These are phyloP conservation scores for Sebastiscus tertius DNA, from an alignment of 2,797 vertebrate species.

Conservation along the genomic window DNA sequence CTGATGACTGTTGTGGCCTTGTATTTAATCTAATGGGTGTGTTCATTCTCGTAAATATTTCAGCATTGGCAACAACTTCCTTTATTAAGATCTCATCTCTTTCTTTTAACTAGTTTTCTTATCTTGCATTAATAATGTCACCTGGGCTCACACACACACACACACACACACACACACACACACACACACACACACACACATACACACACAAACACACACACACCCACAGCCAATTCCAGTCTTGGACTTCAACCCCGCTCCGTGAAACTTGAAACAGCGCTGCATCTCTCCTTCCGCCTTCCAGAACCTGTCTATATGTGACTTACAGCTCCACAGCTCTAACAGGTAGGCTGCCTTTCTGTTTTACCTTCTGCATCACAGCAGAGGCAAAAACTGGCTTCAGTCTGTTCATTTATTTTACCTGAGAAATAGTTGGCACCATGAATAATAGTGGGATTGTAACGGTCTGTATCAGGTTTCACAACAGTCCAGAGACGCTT, in stretches of 20 bases:
- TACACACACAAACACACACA: slow-evolving; percentile 19
- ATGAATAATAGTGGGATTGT: not conserved
- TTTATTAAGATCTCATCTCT: not conserved
- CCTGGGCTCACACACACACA: slow-evolving; percentile 5
- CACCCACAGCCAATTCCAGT: slow-evolving; percentile 23
- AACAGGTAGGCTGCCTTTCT: slow-evolving; percentile 61
- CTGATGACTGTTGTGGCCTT: not conserved
- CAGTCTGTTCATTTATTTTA: not conserved
- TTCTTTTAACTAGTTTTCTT: slow-evolving; percentile 35
- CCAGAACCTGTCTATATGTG: slow-evolving; percentile 33
- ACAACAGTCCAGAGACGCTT: not conserved
- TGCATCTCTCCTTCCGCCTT: slow-evolving; percentile 56
- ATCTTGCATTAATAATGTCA: slow-evolving; percentile 49
- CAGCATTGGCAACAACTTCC: not conserved
- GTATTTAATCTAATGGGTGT: not conserved
- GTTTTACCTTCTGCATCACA: not conserved
- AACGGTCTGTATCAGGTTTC: not conserved
- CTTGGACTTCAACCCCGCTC: slow-evolving; percentile 78
- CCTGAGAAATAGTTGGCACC: not conserved
- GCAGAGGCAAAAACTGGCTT: not conserved
- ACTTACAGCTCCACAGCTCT: slow-evolving; percentile 15
- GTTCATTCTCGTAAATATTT: not conserved
- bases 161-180: slow-evolving; percentile 19
- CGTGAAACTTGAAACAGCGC: slow-evolving; percentile 65
- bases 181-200: slow-evolving; percentile 12